These are phyloP conservation scores for Harpalus rufipes DNA, from an alignment of 2,888 invertebrate genomes.

Conservation along the genomic window DNA sequence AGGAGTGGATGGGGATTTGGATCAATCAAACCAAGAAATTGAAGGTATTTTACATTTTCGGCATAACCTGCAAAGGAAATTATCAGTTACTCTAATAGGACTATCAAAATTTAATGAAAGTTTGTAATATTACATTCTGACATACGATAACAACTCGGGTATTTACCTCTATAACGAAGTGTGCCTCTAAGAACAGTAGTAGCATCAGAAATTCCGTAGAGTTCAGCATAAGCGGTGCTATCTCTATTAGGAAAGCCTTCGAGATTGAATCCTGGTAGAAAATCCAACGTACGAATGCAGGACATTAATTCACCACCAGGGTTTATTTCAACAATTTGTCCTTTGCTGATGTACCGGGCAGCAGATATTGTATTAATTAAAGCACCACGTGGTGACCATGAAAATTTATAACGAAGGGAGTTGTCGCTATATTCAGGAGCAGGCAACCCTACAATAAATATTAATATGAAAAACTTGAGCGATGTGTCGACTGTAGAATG, in stretches of 20 bases:
- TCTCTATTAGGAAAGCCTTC: constrained; percentile 99
- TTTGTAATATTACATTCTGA: no score
- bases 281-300: constrained; percentile 87
- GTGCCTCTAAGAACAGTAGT: constrained; percentile 96
- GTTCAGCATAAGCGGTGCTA: constrained; percentile 91
- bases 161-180: constrained; percentile 86
- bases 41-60: constrained; percentile 91
- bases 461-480: no score
- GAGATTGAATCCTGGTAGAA: constrained; percentile 96
- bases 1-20: constrained; percentile 91
- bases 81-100: neutral
- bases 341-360: constrained; percentile 83
- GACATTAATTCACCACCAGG: constrained; percentile 95
- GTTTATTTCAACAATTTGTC: constrained; percentile 89
- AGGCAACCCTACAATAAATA: constrained; percentile 84
- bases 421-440: constrained; percentile 98
- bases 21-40: constrained; percentile 92
- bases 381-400: constrained; percentile 98
- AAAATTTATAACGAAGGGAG: constrained; percentile 93
- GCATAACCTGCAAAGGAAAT: constrained; percentile 86
- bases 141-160: neutral
- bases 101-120: no score
- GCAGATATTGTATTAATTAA: constrained; percentile 93
- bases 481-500: no score
- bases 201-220: constrained; percentile 93